Evolutionary conservation across 1,140 invertebrate genomes (phyloP).

Genomic region (Drosophila nigrodunni): DNA sequence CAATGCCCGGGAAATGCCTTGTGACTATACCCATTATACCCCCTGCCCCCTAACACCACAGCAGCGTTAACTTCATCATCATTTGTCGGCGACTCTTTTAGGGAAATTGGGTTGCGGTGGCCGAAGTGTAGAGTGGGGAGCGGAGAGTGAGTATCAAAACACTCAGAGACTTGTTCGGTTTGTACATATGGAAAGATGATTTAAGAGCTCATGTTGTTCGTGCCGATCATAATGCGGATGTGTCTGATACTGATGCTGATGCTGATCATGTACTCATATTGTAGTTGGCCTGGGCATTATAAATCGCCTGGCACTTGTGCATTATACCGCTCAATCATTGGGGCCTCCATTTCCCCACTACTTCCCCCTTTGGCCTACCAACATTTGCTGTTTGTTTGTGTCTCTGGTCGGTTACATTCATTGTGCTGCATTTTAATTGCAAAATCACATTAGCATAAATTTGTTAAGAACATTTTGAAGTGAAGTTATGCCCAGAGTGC

Average conservation of each 20-base stretch:
- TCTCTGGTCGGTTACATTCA: slow-evolving; percentile 33
- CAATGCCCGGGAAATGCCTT: slow-evolving; percentile 24
- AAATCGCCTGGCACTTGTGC: slow-evolving; percentile 77
- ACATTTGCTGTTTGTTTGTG: slow-evolving; percentile 13
- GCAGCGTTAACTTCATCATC: slow-evolving; percentile 63
- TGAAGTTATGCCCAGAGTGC: slow-evolving; percentile 60
- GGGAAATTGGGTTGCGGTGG: slow-evolving; percentile 34
- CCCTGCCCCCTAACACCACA: not conserved
- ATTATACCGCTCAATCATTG: slow-evolving; percentile 70
- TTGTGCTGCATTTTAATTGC: slow-evolving; percentile 70
- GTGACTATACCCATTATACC: not conserved
- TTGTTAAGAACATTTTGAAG: slow-evolving; percentile 82
- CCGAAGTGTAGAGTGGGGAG: not conserved
- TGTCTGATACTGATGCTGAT: slow-evolving; percentile 38
- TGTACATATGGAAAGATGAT: slow-evolving; percentile 70
- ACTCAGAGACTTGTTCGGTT: slow-evolving; percentile 34
- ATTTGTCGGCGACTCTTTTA: slow-evolving; percentile 65
- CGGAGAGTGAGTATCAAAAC: slow-evolving; percentile 32
- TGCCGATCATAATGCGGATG: slow-evolving; percentile 66
- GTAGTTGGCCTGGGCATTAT: slow-evolving; percentile 49
- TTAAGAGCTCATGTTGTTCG: slow-evolving; percentile 45
- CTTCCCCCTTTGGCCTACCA: not conserved
- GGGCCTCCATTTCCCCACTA: not conserved
- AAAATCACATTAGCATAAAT: slow-evolving; percentile 83
- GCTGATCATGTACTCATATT: slow-evolving; percentile 1